These are phyloP conservation scores for Drosophila yakuba DNA, from an alignment of 1,140 invertebrate species.

Conservation along the genomic window DNA sequence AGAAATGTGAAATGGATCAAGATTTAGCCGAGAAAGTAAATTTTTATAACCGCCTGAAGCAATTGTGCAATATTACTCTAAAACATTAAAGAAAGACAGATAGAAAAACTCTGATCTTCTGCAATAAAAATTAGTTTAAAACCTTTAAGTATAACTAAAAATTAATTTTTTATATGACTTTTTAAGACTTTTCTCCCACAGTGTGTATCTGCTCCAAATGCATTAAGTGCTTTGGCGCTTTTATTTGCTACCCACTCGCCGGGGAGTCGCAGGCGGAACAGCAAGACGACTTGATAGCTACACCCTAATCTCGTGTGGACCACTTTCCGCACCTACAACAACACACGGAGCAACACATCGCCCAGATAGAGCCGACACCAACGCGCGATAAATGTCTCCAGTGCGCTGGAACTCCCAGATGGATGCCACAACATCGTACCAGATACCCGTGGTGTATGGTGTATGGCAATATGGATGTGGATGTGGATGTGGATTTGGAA, in stretches of 20 bases:
- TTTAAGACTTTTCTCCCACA: neutral
- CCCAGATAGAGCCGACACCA: slow-evolving; percentile 57
- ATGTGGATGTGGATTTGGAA: slow-evolving; percentile 4
- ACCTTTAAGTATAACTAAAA: neutral
- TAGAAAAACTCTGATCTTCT: too few relatives aligned
- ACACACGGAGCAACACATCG: slow-evolving; percentile 36
- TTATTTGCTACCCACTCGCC: slow-evolving; percentile 72
- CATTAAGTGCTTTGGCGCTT: slow-evolving; percentile 78
- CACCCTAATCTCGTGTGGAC: slow-evolving; percentile 76
- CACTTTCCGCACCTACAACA: slow-evolving; percentile 81
- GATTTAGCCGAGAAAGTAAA: too few relatives aligned
- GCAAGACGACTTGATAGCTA: slow-evolving; percentile 57
- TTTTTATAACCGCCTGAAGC: too few relatives aligned
- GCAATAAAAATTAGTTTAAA: neutral
- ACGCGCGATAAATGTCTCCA: slow-evolving; percentile 49
- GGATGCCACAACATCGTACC: slow-evolving; percentile 23
- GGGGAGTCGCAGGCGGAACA: slow-evolving; percentile 42
- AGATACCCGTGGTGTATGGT: neutral
- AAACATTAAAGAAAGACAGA: too few relatives aligned
- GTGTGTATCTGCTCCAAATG: slow-evolving; percentile 71
- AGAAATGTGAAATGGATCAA: too few relatives aligned
- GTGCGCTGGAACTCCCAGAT: slow-evolving; percentile 71
- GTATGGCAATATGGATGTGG: neutral
- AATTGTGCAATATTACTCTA: too few relatives aligned
- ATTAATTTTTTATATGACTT: neutral